Percentiles rank a stretch among this genome's conserved stretches.
These are phyloP conservation scores for Oscheius myriophilus DNA, from an alignment of 2,888 invertebrate species.

Conservation along the genomic window DNA sequence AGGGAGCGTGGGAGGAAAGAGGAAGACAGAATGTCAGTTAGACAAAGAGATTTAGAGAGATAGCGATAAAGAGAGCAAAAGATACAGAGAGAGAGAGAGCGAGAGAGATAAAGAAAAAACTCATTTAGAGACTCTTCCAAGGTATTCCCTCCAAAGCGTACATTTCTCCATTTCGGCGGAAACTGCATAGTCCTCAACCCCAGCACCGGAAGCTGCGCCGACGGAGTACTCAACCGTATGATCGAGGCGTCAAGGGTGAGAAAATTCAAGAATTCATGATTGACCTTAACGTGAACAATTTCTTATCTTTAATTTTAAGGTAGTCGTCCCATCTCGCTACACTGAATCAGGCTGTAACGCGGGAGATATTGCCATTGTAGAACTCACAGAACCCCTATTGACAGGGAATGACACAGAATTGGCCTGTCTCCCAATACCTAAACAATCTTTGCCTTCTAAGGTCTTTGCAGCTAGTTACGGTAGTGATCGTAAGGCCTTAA, in stretches of 20 bases:
- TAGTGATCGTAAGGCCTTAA: background rate
- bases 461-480: conserved; percentile 21
- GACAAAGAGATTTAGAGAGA: background rate
- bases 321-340: conserved; percentile 4
- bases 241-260: background rate
- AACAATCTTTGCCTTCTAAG: background rate
- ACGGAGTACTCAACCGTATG: conserved; percentile 16
- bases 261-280: too few relatives aligned
- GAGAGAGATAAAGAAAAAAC: conserved; percentile 8
- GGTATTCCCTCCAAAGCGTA: conserved; percentile 4
- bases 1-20: too few relatives aligned
- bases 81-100: conserved; percentile 3
- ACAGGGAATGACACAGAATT: background rate
- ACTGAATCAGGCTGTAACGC: background rate
- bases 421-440: conserved; percentile 14
- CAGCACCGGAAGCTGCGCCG: conserved; percentile 17
- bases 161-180: conserved; percentile 18
- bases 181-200: conserved; percentile 9
- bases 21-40: background rate
- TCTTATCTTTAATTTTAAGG: too few relatives aligned
- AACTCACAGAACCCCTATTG: background rate
- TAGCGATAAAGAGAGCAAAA: background rate
- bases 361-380: conserved; percentile 17
- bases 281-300: too few relatives aligned
- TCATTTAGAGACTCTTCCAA: background rate